A percentile compares a stretch with the other conserved stretches of the same genome.
Evolutionary conservation across 2,888 invertebrate genomes (phyloP).

Genomic region (Petrolisthes cinctipes): DNA sequence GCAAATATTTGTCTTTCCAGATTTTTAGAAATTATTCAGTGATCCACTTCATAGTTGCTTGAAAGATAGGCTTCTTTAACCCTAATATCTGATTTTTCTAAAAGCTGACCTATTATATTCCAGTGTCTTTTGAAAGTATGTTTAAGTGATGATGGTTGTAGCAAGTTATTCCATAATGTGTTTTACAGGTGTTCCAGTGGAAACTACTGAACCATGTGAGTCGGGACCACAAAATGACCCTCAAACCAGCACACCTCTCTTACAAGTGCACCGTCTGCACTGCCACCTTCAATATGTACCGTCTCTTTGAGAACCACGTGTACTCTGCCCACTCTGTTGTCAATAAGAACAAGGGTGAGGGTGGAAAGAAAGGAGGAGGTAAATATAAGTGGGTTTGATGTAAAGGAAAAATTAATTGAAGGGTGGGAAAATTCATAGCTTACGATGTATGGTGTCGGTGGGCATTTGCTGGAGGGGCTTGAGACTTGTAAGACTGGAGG

Average conservation of each 20-base stretch:
- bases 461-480: not conserved
- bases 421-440: not conserved
- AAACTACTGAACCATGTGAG: conserved; percentile 92
- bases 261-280: conserved; percentile 96
- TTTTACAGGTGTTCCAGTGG: conserved; percentile 87
- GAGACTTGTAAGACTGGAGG: not conserved
- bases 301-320: conserved; percentile 93
- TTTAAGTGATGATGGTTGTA: too few relatives aligned
- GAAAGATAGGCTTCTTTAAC: too few relatives aligned
- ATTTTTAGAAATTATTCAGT: too few relatives aligned
- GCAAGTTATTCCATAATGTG: too few relatives aligned
- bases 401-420: not conserved
- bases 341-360: conserved; percentile 75
- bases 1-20: too few relatives aligned
- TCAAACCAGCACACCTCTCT: conserved; percentile 92
- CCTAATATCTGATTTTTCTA: too few relatives aligned
- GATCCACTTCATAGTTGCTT: too few relatives aligned
- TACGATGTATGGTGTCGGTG: not conserved
- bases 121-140: too few relatives aligned
- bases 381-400: not conserved
- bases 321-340: conserved; percentile 93
- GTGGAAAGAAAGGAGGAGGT: conserved; percentile 45
- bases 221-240: conserved; percentile 88
- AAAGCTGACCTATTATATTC: too few relatives aligned
- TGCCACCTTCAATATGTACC: conserved; percentile 94